Evolutionary conservation across 2,797 vertebrate genomes (phyloP), one percentile per base, ranked within the genome.

Genomic region (Galagoides demidoff): DNA sequence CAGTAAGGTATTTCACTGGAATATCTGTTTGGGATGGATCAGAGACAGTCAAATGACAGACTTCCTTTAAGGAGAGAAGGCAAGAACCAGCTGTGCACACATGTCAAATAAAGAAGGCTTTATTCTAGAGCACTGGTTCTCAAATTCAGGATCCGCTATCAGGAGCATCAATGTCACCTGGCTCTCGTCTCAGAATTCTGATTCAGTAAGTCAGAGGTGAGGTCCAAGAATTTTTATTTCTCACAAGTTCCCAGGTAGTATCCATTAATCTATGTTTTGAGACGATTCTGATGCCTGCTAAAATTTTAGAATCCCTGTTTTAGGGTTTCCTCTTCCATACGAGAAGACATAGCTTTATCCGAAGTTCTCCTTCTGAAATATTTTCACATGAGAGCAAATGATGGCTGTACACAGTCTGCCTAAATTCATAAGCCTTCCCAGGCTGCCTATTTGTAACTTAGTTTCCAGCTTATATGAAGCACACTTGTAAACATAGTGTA

Each of bases 371-470:
- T 89, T 92, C 29, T 88, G 37, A 29, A 31, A 64, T 64, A 64
- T 64, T 68, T 66, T 96, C n/a, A 85, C 27, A 20, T 86, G 68
- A 90, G 61, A 86, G 22, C 43, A 90, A 96, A 77, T 71, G 23
- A 10, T 63, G 27, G n/a, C 7, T 39, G 25, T 37, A 86, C 57
- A 94, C 22, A 49, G 31, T 59, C 22, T 74, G 22, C 12, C 85
- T 29, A 89, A 37, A 90, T 25, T 29, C 29, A 63, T 61, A 89
- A 88, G 19, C 25, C 23, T 82, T 70, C 55, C 29, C 20, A 85
- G 66, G 70, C 10, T 76, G 61, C 31, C 43, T 79, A 37, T 22
- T 64, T 34, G 8, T 63, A 92, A 55, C 9, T 57, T 92, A 31
- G 3, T 71, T 90, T 89, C 29, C n/a, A 63, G 70, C 23, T 63